Percentiles rank a stretch among this genome's conserved stretches.
Evolutionary conservation across 2,113 vertebrate genomes (phyloP).

Genomic region (Morone saxatilis): DNA sequence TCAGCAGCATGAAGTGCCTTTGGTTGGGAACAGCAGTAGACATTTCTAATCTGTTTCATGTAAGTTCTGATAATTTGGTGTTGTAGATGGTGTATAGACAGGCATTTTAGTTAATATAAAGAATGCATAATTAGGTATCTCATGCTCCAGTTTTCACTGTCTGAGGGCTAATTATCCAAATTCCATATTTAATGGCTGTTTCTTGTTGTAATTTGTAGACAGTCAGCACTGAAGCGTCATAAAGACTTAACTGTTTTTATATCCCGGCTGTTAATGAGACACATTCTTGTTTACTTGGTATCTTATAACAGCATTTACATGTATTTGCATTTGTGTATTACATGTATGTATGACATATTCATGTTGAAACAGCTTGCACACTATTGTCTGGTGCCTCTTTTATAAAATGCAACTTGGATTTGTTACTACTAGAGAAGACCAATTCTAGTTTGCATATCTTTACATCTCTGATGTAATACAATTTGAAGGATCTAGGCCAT

Average conservation of each 20-base stretch:
- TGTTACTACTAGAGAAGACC: background rate
- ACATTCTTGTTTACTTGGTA: slow-evolving; percentile 13
- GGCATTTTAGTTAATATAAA: slow-evolving; percentile 5
- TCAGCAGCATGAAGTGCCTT: slow-evolving; percentile 96
- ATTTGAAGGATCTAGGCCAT: background rate
- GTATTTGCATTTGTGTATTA: slow-evolving; percentile 7
- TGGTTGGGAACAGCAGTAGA: slow-evolving; percentile 91
- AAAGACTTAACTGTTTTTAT: background rate
- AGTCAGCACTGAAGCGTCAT: background rate
- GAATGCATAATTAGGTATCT: slow-evolving; percentile 13
- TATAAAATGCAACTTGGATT: background rate
- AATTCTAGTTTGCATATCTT: background rate
- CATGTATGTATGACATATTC: slow-evolving; percentile 11
- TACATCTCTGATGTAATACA: background rate
- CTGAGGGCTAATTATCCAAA: slow-evolving; percentile 9
- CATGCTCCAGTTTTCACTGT: slow-evolving; percentile 20
- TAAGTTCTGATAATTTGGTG: slow-evolving; percentile 28
- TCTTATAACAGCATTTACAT: slow-evolving; percentile 26
- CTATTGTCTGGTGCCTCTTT: slow-evolving; percentile 3
- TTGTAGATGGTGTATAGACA: slow-evolving; percentile 28
- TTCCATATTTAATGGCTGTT: slow-evolving; percentile 29
- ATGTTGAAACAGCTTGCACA: background rate
- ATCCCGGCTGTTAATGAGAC: slow-evolving; percentile 3
- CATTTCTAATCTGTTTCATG: slow-evolving; percentile 69
- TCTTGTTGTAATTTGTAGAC: slow-evolving; percentile 30